Percentiles rank a stretch among this genome's conserved stretches.
These are phyloP conservation scores for Delichon dasypus DNA, from an alignment of 2,797 vertebrate genomes.

Conservation along the genomic window DNA sequence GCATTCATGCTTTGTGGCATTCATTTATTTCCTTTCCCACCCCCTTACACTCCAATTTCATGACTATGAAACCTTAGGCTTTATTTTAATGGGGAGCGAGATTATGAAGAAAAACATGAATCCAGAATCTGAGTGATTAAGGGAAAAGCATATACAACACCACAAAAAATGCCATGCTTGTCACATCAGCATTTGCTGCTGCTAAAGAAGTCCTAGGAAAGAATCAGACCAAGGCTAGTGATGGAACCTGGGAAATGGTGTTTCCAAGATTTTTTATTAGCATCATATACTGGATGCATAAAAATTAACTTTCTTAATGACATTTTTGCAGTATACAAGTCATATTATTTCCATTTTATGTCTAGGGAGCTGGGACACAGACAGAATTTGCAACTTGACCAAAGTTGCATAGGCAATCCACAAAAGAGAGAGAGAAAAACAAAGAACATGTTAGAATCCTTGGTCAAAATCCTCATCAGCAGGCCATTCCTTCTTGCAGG, in stretches of 20 bases:
- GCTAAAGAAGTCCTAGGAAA: neutral
- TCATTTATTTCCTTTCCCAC: neutral
- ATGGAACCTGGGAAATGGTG: neutral
- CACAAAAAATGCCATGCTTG: neutral
- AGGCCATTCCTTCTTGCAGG: neutral
- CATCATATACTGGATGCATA: neutral
- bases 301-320: neutral
- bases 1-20: neutral
- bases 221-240: neutral
- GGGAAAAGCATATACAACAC: neutral
- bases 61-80: neutral
- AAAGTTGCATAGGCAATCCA: neutral
- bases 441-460: neutral
- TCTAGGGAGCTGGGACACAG: neutral
- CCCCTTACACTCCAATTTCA: neutral
- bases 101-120: neutral
- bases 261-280: neutral
- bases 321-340: neutral
- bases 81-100: neutral
- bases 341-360: neutral
- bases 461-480: neutral
- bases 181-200: neutral
- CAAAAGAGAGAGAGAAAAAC: neutral
- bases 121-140: neutral
- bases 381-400: neutral